These are phyloP conservation scores for Triplophysa dalaica DNA, from an alignment of 2,113 vertebrate species.

Conservation along the genomic window DNA sequence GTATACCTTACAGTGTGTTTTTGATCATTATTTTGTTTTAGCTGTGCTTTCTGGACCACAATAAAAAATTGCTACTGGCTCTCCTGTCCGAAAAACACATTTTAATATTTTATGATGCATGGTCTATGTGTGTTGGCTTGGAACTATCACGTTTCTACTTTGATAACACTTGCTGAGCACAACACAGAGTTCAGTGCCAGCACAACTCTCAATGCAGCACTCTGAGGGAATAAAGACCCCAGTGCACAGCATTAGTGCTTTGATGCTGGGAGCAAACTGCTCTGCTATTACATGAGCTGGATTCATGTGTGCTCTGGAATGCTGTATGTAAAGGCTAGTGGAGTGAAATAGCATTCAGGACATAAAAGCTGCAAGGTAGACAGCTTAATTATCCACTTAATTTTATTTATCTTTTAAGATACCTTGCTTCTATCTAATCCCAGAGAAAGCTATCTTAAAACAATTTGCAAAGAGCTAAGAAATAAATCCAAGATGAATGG, in stretches of 20 bases:
- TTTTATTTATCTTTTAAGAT: no score
- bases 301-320: constrained; percentile 32
- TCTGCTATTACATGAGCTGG: constrained; percentile 20
- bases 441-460: no score
- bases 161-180: constrained; percentile 39
- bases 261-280: constrained; percentile 31
- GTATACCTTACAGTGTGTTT: no score
- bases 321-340: background rate
- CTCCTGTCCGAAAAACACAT: constrained; percentile 24
- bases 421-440: no score
- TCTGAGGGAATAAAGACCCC: background rate
- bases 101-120: background rate
- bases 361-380: no score
- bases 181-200: constrained; percentile 46
- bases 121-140: background rate
- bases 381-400: no score
- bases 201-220: constrained; percentile 3
- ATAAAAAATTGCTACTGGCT: background rate
- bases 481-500: no score
- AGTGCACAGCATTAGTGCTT: constrained; percentile 20
- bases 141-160: constrained; percentile 40
- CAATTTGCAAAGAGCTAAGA: no score
- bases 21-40: no score
- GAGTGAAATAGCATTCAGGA: no score
- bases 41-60: background rate